phyloP scores from a whole-genome alignment of 1,140 invertebrate genomes.

The Stegodyphus dumicola region DNA sequence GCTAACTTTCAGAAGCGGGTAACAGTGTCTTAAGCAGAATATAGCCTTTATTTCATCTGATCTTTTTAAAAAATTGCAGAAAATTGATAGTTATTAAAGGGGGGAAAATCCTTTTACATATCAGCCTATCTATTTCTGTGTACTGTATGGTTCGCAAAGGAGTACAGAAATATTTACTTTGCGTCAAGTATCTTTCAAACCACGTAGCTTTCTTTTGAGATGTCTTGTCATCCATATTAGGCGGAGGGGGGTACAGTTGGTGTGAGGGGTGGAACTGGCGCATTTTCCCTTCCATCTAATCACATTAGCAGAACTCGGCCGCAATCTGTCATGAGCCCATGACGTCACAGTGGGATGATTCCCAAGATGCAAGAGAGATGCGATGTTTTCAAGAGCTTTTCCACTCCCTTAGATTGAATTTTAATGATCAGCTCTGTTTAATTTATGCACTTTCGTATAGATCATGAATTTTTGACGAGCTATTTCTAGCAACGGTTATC shows the following conservation, averaged over 20 bases:
- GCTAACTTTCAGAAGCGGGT: too few species aligned
- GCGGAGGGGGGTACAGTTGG: not conserved
- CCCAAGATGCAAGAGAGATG: constrained; percentile 16
- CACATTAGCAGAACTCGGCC: constrained; percentile 48
- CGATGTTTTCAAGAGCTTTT: constrained; percentile 38
- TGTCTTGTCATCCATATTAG: constrained; percentile 42
- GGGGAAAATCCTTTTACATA: too few species aligned
- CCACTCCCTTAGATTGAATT: constrained; percentile 53
- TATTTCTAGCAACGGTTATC: not conserved
- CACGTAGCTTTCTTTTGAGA: constrained; percentile 22
- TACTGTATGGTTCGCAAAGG: too few species aligned
- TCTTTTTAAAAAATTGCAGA: too few species aligned
- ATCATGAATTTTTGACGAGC: not conserved
- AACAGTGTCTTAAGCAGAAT: too few species aligned
- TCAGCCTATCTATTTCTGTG: too few species aligned
- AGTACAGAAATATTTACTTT: not conserved
- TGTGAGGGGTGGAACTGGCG: not conserved
- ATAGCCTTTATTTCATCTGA: too few species aligned
- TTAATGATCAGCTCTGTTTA: constrained; percentile 29
- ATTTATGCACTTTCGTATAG: not conserved
- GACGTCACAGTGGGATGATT: constrained; percentile 23
- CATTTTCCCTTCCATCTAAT: constrained; percentile 56
- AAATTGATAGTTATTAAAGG: too few species aligned
- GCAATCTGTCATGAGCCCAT: constrained; percentile 50
- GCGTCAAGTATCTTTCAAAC: constrained; percentile 1